Conservation (phyloP, 2,888 invertebrate genomes). For the Mycogona germanica region DNA sequence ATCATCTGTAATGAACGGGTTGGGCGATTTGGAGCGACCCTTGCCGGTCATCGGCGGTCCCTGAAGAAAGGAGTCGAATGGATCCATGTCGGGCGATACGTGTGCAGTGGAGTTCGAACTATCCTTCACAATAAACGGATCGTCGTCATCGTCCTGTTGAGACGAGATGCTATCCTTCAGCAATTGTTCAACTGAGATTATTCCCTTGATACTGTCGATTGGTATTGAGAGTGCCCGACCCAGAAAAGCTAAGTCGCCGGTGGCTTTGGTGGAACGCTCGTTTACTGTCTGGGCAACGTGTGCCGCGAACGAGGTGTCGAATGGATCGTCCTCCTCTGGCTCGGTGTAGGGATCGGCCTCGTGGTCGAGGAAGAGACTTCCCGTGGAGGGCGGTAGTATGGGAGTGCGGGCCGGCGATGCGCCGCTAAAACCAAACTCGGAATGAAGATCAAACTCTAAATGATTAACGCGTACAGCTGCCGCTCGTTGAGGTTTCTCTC, state of each 20-base stretch:
- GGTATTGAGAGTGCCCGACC: no score
- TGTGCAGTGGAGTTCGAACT: not conserved
- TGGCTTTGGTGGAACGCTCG: slow-evolving; percentile 23
- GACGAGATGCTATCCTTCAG: slow-evolving; percentile 25
- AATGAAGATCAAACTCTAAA: slow-evolving; percentile 37
- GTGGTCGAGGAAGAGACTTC: slow-evolving; percentile 22
- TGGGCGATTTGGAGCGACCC: slow-evolving; percentile 30
- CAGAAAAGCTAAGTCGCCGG: slow-evolving; percentile 36
- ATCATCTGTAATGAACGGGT: slow-evolving; percentile 18
- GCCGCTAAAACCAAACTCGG: slow-evolving; percentile 27
- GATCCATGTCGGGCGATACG: not conserved
- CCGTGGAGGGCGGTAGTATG: slow-evolving; percentile 25
- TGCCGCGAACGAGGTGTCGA: slow-evolving; percentile 65
- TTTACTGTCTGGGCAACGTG: not conserved
- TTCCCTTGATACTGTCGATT: slow-evolving; percentile 18
- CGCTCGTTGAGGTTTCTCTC: slow-evolving; percentile 29
- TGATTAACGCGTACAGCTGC: slow-evolving; percentile 4
- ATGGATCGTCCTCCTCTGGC: slow-evolving; percentile 67
- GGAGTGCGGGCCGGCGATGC: slow-evolving; percentile 2
- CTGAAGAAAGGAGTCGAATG: slow-evolving; percentile 9
- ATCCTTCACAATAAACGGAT: slow-evolving; percentile 40
- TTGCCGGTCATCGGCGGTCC: not conserved
- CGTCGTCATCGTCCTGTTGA: slow-evolving; percentile 33
- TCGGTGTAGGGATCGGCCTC: slow-evolving; percentile 34
- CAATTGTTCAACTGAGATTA: slow-evolving; percentile 23